Evolutionary conservation across 2,113 vertebrate species (phyloP).

Genomic region (Cavia aperea): DNA sequence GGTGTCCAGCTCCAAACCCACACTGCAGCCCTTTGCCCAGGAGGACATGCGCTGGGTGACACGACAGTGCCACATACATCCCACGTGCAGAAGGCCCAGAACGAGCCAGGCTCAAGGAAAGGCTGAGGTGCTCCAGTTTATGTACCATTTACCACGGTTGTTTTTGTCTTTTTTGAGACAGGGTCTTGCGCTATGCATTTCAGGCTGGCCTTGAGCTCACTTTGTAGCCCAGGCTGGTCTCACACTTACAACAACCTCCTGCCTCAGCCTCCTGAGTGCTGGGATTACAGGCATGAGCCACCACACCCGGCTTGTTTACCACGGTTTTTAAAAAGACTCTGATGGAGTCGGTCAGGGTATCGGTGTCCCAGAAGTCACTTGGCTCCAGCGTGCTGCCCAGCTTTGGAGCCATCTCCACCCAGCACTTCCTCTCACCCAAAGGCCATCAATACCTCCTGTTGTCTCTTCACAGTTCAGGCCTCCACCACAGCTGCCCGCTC

Average conservation of each 20-base stretch:
- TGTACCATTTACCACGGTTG: not conserved
- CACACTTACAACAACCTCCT: too few species aligned
- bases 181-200: too few species aligned
- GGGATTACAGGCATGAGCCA: too few species aligned
- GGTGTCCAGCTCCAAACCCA: not conserved
- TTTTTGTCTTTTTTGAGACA: not conserved
- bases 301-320: not conserved
- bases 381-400: not conserved
- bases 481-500: not conserved
- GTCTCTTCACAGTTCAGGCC: not conserved
- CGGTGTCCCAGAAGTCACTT: too few species aligned
- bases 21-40: not conserved
- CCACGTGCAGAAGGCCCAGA: not conserved
- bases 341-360: not conserved
- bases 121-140: not conserved
- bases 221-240: too few species aligned
- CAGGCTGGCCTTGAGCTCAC: too few species aligned
- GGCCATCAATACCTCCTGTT: not conserved
- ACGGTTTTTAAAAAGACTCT: not conserved
- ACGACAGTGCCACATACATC: too few species aligned
- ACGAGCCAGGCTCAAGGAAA: not conserved
- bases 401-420: rapidly evolving
- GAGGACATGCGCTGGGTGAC: not conserved
- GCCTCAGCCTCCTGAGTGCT: too few species aligned
- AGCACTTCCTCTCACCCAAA: not conserved